A percentile compares a stretch with the other conserved stretches of the same genome.
These are phyloP conservation scores for Nycticryphes semicollaris DNA, from an alignment of 2,113 vertebrate genomes.

Conservation along the genomic window DNA sequence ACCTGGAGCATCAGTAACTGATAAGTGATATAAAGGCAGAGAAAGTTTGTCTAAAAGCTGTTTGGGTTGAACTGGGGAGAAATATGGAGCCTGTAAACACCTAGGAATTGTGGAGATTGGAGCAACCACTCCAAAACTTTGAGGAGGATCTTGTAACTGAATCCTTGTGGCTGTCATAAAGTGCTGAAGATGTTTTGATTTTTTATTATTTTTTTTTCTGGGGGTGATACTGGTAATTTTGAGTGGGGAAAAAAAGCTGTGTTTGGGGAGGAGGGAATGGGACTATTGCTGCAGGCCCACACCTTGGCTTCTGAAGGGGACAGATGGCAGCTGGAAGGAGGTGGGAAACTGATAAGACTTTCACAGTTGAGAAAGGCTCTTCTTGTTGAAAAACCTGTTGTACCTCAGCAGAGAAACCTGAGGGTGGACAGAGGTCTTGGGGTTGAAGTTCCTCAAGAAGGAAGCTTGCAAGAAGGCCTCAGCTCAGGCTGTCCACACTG, in stretches of 20 bases:
- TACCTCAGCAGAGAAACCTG: neutral
- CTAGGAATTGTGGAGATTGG: neutral
- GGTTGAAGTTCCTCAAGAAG: neutral
- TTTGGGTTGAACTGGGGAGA: neutral
- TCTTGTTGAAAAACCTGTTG: neutral
- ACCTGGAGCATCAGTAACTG: neutral
- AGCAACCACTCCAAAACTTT: neutral
- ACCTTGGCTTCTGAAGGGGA: neutral
- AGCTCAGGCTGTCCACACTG: neutral
- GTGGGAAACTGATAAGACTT: neutral
- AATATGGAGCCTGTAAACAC: fast-evolving
- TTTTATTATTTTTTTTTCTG: neutral
- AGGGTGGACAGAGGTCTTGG: neutral
- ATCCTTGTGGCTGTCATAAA: neutral
- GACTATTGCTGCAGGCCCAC: neutral
- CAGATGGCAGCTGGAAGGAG: neutral
- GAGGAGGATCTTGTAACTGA: neutral
- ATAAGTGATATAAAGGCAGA: neutral
- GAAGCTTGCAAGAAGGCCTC: neutral
- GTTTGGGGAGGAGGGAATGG: neutral
- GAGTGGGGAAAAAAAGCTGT: neutral
- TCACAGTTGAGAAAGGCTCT: neutral
- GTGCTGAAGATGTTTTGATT: neutral
- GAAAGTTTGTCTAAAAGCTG: neutral
- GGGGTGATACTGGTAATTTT: neutral